These are phyloP conservation scores for Prochilodus magdalenae DNA, from an alignment of 2,113 vertebrate species.

Conservation along the genomic window DNA sequence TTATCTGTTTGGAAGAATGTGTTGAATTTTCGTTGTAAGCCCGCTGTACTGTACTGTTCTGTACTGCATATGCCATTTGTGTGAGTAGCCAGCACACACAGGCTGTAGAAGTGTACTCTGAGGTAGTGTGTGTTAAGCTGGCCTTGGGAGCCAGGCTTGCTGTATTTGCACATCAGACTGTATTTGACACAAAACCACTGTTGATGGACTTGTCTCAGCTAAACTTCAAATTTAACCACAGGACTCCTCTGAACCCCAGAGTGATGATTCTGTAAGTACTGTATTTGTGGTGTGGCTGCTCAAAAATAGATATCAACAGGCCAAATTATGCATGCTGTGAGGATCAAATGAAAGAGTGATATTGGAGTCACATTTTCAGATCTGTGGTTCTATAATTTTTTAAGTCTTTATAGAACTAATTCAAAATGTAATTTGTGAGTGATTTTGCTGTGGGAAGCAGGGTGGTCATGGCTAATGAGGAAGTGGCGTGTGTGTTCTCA, in stretches of 20 bases:
- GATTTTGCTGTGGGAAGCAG: slow-evolving; percentile 25
- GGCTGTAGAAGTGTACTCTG: too few species aligned
- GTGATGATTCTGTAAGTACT: slow-evolving; percentile 36
- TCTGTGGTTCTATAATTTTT: not conserved
- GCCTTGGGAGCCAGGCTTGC: not conserved
- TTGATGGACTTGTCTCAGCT: not conserved
- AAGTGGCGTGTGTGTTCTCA: not conserved
- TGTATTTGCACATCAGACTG: not conserved
- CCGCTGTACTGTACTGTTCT: too few species aligned
- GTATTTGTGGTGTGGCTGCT: slow-evolving; percentile 10
- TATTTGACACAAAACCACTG: not conserved
- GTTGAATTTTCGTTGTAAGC: too few species aligned
- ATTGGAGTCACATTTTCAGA: not conserved
- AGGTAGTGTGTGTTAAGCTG: too few species aligned
- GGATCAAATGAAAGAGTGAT: not conserved
- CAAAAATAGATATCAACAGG: not conserved
- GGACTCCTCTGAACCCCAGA: slow-evolving; percentile 14
- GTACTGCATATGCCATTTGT: too few species aligned
- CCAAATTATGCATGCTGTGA: slow-evolving; percentile 28
- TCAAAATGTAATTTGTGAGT: slow-evolving; percentile 22
- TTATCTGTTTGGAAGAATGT: too few species aligned
- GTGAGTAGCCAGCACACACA: too few species aligned
- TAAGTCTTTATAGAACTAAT: not conserved
- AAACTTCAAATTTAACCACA: slow-evolving; percentile 38
- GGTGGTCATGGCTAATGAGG: slow-evolving; percentile 6